A percentile compares a stretch with the other conserved stretches of the same genome.
Evolutionary conservation across 2,888 invertebrate species (phyloP).

Genomic region (Muscina levida): DNA sequence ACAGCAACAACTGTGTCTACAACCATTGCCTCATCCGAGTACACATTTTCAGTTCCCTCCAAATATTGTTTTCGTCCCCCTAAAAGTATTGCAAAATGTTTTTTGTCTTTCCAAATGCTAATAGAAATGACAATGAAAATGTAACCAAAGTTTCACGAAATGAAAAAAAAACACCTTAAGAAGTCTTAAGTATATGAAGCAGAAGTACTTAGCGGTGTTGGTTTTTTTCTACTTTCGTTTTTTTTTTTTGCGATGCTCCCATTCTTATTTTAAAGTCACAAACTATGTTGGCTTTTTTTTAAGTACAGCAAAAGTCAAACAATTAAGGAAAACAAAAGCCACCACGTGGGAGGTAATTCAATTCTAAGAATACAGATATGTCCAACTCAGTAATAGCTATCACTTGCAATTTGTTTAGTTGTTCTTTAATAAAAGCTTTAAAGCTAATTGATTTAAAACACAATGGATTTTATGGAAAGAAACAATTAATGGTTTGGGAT

Average conservation of each 20-base stretch:
- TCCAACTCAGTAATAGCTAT: no score
- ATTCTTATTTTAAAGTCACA: conserved; percentile 2
- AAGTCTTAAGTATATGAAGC: conserved; percentile 49
- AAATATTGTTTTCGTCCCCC: background rate
- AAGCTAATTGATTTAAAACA: no score
- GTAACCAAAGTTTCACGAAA: background rate
- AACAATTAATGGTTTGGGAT: no score
- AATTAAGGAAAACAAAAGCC: background rate
- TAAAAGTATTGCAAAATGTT: background rate
- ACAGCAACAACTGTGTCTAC: no score
- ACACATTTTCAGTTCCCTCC: background rate
- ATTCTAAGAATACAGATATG: no score
- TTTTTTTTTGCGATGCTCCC: background rate
- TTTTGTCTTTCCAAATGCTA: background rate
- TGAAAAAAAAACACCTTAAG: conserved; percentile 39
- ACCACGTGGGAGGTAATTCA: background rate
- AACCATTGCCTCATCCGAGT: background rate
- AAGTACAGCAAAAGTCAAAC: background rate
- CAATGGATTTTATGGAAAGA: no score
- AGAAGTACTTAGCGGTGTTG: conserved; percentile 30
- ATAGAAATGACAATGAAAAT: background rate
- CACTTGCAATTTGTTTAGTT: no score
- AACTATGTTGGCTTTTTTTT: background rate
- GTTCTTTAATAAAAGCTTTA: no score
- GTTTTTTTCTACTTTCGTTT: background rate